Evolutionary conservation across 2,113 vertebrate genomes (phyloP), one percentile per base, ranked within the genome.

Genomic region (Lepus americanus): DNA sequence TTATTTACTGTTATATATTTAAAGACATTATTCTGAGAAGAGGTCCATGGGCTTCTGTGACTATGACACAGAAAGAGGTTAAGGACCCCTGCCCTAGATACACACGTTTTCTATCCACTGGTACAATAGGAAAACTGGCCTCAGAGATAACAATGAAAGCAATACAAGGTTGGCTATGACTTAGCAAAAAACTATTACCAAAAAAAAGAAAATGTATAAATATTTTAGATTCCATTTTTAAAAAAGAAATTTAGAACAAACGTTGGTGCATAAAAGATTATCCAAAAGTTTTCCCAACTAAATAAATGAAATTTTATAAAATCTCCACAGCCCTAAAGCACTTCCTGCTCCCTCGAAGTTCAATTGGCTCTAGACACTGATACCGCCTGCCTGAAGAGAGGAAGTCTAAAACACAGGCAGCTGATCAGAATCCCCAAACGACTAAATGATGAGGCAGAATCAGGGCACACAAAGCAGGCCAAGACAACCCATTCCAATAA

Each of bases 1-100:
- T 84, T 82, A 90, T 66, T 94, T 89, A 91, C 76, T 86, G 82
- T 85, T 81, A 91, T 25, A 0, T n/a, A 55, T 59, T 94, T 91
- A 72, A 87, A 95, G 73, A 72, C 17, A 39, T 61, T 66, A 95
- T 77, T 92, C 72, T 90, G 27, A 93, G 73, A 88, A 93, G 59
- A 19, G 22, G 8, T 80, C 39, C 14, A 5, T 2, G 82, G 39
- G 25, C 13, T 91, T 81, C 33, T 88, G 53, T 51, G 31, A 70
- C 39, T 53, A 36, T 16, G 67, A 66, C 72, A 93, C 61, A 94
- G 53, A 74, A 66, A 78, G 61, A 31, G 5, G 80, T 78, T 16
- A 78, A 51, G 36, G 89, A 63, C 3, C 11, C 16, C 77, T 73
- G 39, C 53, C 79, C 29, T 0, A 67, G n/a, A 79, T 29, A 51